These are phyloP conservation scores for Remorina albescens DNA, from an alignment of 2,797 vertebrate genomes.

Conservation along the genomic window DNA sequence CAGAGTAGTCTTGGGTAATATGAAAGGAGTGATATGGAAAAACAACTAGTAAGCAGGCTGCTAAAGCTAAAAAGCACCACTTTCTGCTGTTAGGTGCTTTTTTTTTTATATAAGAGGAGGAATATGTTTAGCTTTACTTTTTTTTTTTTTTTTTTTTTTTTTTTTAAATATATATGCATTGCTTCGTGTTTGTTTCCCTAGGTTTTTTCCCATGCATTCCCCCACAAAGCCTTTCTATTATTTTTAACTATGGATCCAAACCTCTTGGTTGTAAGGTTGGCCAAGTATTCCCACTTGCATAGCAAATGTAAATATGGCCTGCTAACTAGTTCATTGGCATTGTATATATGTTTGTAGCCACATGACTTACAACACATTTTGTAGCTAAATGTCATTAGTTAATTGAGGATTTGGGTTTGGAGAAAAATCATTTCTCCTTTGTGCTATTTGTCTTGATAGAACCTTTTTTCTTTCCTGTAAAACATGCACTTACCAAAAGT, in stretches of 20 bases:
- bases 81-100: constrained; percentile 25
- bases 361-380: constrained; percentile 1
- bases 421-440: neutral
- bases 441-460: neutral
- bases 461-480: neutral
- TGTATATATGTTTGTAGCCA: constrained; percentile 24
- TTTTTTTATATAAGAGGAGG: too few species aligned
- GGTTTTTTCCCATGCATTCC: neutral
- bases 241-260: neutral
- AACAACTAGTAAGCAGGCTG: neutral
- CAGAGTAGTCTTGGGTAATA: neutral
- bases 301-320: constrained; percentile 25
- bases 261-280: neutral
- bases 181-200: neutral
- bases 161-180: too few species aligned
- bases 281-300: neutral
- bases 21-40: too few species aligned
- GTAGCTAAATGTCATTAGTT: neutral
- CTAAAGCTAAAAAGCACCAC: neutral
- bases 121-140: too few species aligned
- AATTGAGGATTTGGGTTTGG: neutral
- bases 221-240: neutral
- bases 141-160: too few species aligned
- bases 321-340: neutral
- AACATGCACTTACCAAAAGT: constrained; percentile 8